Evolutionary conservation across 2,888 invertebrate species (phyloP).

Genomic region (Listrodromus nycthemerus): DNA sequence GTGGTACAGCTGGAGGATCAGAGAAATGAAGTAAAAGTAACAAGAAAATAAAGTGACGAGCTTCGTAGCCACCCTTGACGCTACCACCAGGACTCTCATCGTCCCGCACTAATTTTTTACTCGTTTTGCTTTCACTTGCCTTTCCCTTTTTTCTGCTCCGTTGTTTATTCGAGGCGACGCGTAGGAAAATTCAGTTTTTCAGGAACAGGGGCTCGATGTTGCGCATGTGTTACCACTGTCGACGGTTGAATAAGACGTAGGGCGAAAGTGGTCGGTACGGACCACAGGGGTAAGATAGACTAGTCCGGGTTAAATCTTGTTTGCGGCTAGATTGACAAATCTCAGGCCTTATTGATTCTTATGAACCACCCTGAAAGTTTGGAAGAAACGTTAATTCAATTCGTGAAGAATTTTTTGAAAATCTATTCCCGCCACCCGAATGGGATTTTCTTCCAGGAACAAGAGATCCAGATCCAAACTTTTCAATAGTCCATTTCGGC

Average conservation of each 20-base stretch:
- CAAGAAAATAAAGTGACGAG: slow-evolving; percentile 77
- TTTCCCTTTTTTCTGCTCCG: slow-evolving; percentile 6
- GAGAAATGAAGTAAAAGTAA: slow-evolving; percentile 69
- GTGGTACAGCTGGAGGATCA: background rate
- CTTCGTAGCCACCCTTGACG: slow-evolving; percentile 70
- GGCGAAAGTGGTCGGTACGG: no score
- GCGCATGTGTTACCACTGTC: background rate
- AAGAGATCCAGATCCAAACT: no score
- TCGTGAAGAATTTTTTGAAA: no score
- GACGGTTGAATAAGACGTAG: background rate
- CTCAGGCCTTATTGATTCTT: no score
- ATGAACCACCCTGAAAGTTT: no score
- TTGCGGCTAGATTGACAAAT: no score
- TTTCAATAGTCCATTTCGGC: no score
- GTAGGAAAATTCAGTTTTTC: background rate
- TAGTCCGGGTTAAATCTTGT: no score
- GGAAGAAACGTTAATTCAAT: no score
- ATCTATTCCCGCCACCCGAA: no score
- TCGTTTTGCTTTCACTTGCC: slow-evolving; percentile 39
- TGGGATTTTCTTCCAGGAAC: no score
- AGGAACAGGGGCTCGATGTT: background rate
- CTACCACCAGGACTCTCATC: slow-evolving; percentile 50
- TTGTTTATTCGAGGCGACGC: slow-evolving; percentile 1
- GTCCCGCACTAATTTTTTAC: slow-evolving; percentile 16
- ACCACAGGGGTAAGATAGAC: no score